Evolutionary conservation across 2,797 vertebrate genomes (phyloP).

Genomic region (Botia kubotai): DNA sequence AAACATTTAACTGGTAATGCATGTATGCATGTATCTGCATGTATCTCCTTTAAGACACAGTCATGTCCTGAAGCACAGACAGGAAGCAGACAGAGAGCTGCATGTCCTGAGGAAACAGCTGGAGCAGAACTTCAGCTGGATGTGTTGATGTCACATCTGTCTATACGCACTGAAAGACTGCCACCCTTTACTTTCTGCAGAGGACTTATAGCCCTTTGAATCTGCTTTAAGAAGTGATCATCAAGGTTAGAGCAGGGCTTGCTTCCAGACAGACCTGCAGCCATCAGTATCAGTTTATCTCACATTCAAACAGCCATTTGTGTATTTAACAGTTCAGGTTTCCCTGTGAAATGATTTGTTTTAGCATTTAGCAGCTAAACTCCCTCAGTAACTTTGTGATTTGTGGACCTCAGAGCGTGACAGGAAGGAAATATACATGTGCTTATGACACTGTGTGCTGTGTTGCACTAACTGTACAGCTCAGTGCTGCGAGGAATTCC

Average conservation of each 20-base stretch:
- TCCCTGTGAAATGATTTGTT: slow-evolving; percentile 3
- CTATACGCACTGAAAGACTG: neutral
- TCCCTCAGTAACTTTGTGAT: neutral
- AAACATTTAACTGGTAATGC: neutral
- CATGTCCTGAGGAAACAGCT: slow-evolving; percentile 45
- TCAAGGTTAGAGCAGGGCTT: neutral
- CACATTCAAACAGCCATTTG: neutral
- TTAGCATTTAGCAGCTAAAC: neutral
- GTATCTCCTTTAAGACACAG: neutral
- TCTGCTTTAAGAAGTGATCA: neutral
- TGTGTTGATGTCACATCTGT: neutral
- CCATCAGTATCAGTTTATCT: neutral
- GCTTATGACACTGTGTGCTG: neutral
- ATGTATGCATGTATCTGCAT: too few species aligned
- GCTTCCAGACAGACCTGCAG: neutral
- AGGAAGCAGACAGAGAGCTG: slow-evolving; percentile 25
- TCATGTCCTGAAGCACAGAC: slow-evolving; percentile 26
- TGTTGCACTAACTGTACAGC: neutral
- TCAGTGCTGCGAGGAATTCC: neutral
- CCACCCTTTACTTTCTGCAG: slow-evolving; percentile 5
- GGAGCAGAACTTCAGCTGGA: neutral
- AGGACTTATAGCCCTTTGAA: neutral
- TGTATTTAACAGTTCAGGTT: slow-evolving; percentile 1
- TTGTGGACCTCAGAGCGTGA: neutral
- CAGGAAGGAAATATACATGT: neutral